A percentile compares a stretch with the other conserved stretches of the same genome.
Evolutionary conservation across 2,797 vertebrate species (phyloP).

Genomic region (Phoxinus dragarum): DNA sequence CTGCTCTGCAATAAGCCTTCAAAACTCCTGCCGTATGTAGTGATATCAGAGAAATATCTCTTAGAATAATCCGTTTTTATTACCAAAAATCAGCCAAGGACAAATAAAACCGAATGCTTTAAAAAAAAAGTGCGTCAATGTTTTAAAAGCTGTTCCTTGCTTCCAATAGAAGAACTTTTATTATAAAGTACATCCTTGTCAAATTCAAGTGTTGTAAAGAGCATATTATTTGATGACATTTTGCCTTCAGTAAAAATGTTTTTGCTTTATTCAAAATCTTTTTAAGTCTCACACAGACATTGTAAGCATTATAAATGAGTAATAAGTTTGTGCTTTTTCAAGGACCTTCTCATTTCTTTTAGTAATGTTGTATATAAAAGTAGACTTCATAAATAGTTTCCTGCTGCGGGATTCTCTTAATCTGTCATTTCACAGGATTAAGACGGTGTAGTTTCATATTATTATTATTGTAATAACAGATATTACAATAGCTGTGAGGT

Average conservation of each 20-base stretch:
- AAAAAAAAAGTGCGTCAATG: neutral
- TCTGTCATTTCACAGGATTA: slow-evolving; percentile 6
- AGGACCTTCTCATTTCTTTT: slow-evolving; percentile 13
- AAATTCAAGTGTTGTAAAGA: neutral
- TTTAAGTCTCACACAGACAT: neutral
- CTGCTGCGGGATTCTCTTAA: neutral
- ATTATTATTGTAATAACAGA: slow-evolving; percentile 16
- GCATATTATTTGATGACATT: neutral
- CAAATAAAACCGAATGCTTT: slow-evolving; percentile 33
- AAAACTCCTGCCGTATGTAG: slow-evolving; percentile 47
- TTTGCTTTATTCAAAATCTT: neutral
- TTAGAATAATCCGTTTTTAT: slow-evolving; percentile 47
- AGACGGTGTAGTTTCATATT: slow-evolving; percentile 11
- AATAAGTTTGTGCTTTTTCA: neutral
- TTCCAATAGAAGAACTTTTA: neutral
- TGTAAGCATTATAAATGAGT: slow-evolving; percentile 22
- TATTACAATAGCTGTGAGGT: slow-evolving; percentile 6
- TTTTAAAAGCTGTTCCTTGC: neutral
- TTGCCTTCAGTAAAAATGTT: neutral
- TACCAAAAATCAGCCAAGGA: slow-evolving; percentile 23
- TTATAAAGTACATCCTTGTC: slow-evolving; percentile 4
- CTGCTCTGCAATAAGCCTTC: slow-evolving; percentile 52
- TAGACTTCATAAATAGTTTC: slow-evolving; percentile 23
- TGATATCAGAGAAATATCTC: slow-evolving; percentile 46
- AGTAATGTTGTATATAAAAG: slow-evolving; percentile 27